phyloP scores from a whole-genome alignment of 1,140 invertebrate species.

The Drosophila repletoides region DNA sequence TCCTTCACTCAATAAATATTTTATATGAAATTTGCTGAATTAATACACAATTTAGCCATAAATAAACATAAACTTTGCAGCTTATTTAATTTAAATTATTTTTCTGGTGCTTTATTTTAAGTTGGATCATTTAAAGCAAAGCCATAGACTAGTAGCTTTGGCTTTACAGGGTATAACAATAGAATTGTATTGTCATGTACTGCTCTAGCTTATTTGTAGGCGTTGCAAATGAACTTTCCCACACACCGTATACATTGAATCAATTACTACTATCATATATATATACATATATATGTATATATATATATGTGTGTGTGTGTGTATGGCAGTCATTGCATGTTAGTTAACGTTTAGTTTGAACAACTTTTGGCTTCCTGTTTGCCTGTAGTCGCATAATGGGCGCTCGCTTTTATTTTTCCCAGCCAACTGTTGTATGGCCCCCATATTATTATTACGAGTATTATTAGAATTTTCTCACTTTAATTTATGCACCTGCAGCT shows the following conservation, averaged over 20 bases:
- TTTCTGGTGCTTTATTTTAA: no score
- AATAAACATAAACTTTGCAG: no score
- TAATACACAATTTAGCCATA: no score
- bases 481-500: conserved; percentile 79
- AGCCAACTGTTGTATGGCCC: conserved; percentile 17
- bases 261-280: conserved; percentile 45
- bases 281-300: neutral
- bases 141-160: neutral
- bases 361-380: conserved; percentile 68
- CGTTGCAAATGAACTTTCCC: conserved; percentile 77
- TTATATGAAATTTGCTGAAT: no score
- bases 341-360: conserved; percentile 67
- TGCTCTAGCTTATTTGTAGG: conserved; percentile 50
- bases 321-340: conserved; percentile 59
- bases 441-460: conserved; percentile 75
- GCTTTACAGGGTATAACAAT: conserved; percentile 51
- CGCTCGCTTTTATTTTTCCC: conserved; percentile 10
- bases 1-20: no score
- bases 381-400: conserved; percentile 53
- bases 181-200: conserved; percentile 52
- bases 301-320: conserved; percentile 14
- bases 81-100: neutral
- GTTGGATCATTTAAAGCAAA: neutral
- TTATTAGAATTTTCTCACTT: conserved; percentile 78
- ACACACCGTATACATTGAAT: conserved; percentile 58